phyloP scores from a whole-genome alignment of 2,888 invertebrate species.

The Campaea margaritaria region DNA sequence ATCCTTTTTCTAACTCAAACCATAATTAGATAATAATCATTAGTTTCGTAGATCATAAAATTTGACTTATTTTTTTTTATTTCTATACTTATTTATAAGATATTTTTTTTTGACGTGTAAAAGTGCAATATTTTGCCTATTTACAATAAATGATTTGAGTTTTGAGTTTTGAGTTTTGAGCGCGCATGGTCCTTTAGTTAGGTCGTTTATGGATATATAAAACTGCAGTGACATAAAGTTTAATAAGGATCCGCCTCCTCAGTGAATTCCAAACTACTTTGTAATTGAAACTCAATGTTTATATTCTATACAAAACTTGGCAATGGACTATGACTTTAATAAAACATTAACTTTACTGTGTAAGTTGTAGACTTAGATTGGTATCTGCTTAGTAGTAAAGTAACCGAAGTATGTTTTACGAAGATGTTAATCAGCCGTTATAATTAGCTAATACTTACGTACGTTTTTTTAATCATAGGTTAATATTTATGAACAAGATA shows the following conservation, averaged over 20 bases:
- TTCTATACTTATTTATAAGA: too few relatives aligned
- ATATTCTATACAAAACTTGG: constrained; percentile 13
- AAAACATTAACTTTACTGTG: constrained; percentile 22
- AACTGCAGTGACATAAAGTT: constrained; percentile 7
- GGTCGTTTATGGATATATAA: background rate
- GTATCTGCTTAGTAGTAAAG: background rate
- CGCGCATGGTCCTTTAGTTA: too few relatives aligned
- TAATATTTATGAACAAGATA: too few relatives aligned
- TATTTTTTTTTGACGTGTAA: too few relatives aligned
- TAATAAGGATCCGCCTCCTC: constrained; percentile 1
- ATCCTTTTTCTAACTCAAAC: too few relatives aligned
- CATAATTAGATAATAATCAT: too few relatives aligned
- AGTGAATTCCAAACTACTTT: constrained; percentile 12
- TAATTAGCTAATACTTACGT: background rate
- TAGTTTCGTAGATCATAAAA: too few relatives aligned
- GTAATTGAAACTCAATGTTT: constrained; percentile 17
- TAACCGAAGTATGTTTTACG: background rate
- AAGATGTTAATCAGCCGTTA: background rate
- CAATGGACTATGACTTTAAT: constrained; percentile 12
- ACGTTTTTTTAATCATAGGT: too few relatives aligned
- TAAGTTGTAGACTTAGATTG: constrained; percentile 1
- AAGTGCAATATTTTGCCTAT: too few relatives aligned
- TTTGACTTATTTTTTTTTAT: too few relatives aligned
- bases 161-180: too few relatives aligned
- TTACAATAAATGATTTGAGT: too few relatives aligned